Evolutionary conservation across 2,113 vertebrate species (phyloP), one percentile per base, ranked within the genome.

Genomic region (Clinocottus analis): DNA sequence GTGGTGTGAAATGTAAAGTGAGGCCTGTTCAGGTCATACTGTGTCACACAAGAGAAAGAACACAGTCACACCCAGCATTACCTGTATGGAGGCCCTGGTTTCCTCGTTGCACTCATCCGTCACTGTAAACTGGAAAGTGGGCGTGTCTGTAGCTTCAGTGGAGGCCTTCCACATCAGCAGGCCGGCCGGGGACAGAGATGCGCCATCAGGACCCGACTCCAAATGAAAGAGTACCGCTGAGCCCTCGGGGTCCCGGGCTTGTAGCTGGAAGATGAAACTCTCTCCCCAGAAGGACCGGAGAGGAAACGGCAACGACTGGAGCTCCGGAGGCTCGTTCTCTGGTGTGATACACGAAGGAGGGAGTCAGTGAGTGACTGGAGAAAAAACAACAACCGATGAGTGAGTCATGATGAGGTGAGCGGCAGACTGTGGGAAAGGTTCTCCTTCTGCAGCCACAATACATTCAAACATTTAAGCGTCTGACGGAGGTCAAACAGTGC

Each of bases 201-300:
- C 94, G 23, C 92, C 96, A 47, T 91, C 86, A 2, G 97, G 96
- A 19, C 95, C 95, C 10, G 96, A 96, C 3, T 93, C 75, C 87
- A 97, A 56, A 0, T 83, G 92, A 88, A 97, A 98, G 79, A 92
- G 77, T 74, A 97, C 78, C 17, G 90, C 85, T 9, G 96, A 97
- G 45, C 95, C 96, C 87, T 98, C 97, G 0, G 95, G 95, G 89
- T 98, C 97, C 41, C 80, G 91, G n/a, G 96, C 96, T 45, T 82
- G 77, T 17, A 99, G 94, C 86, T 96, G 96, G 88, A 96, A 96
- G 0, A 94, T 81, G 79, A 98, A 96, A 65, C 92, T 90, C 91
- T 98, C 96, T 19, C 95, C 95, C 33, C 93, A 90, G 93, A 98
- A 97, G 10, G 95, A 83, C 74, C 92, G 90, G 4, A 98, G 94